These are phyloP conservation scores for Erynnis tages DNA, from an alignment of 2,888 invertebrate species.

Conservation along the genomic window DNA sequence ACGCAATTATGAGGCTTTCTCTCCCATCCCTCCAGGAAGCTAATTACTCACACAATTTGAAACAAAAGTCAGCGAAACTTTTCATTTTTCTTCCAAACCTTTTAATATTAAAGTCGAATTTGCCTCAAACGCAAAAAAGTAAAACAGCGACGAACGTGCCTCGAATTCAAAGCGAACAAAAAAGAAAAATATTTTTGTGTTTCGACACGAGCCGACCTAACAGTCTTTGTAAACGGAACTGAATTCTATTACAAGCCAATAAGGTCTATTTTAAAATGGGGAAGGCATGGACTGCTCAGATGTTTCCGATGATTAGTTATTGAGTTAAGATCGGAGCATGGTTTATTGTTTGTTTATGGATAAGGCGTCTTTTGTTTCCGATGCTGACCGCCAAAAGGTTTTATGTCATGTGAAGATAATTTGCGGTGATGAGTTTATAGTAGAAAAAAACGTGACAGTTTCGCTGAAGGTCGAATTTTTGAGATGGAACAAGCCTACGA, in stretches of 20 bases:
- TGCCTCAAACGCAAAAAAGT: constrained; percentile 26
- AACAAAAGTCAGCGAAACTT: constrained; percentile 22
- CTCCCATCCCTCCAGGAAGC: constrained; percentile 14
- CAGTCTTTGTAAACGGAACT: not conserved
- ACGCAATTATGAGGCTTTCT: constrained; percentile 20
- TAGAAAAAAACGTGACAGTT: too few relatives aligned
- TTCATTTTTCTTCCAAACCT: constrained; percentile 25
- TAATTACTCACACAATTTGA: constrained; percentile 27
- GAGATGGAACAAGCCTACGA: too few relatives aligned
- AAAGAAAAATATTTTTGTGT: constrained; percentile 25
- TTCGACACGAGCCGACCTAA: constrained; percentile 10
- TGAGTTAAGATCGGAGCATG: constrained; percentile 3
- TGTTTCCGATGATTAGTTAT: constrained; percentile 21
- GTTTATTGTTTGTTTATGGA: not conserved
- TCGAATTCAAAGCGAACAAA: constrained; percentile 22
- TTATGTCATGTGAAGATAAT: too few relatives aligned
- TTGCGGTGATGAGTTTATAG: too few relatives aligned
- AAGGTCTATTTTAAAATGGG: not conserved
- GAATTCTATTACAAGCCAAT: not conserved
- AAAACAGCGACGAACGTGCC: constrained; percentile 30
- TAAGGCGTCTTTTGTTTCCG: too few relatives aligned
- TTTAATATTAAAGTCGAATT: constrained; percentile 28
- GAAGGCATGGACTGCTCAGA: not conserved
- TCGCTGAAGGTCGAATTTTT: too few relatives aligned
- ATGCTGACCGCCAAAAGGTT: too few relatives aligned